Evolutionary conservation across 2,113 vertebrate species (phyloP), one percentile per base, ranked within the genome.

Genomic region (Uropsilus gracilis): DNA sequence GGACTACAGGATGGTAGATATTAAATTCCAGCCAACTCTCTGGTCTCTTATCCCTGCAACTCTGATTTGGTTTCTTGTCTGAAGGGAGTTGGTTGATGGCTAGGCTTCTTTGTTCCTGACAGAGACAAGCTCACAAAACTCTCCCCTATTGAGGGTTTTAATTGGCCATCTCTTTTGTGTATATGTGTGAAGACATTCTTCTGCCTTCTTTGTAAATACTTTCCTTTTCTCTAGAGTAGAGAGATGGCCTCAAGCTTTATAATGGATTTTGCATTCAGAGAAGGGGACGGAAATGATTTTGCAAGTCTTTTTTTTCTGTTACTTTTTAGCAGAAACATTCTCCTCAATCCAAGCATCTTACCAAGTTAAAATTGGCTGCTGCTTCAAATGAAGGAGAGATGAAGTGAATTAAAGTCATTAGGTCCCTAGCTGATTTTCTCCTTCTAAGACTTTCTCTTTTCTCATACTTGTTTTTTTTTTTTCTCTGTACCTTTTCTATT

Each of bases 41-140:
- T 44, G 30, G 42, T 59, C 39, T 85, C 81, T 59, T 68, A 61
- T 66, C 66, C 55, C 11, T 82, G 0, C 82, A 89, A 78, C 73
- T 95, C 71, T 10, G 66, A 86, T 59, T 84, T 91, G 61, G 69
- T 66, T 87, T 28, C 82, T 93, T 64, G n/a, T 88, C 78, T 86
- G 73, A 69, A 89, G 80, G 64, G 76, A 95, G 86, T 3, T 96
- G 95, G 94, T 85, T 4, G 50, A 90, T 44, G 86, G 95, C 83
- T 86, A 93, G 86, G 81, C 72, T 57, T 59, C 93, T 95, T 94
- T 94, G 71, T 86, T 97, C 63, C 68, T 97, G 90, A 89, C 46
- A 97, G 86, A 94, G 97, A 94, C 42, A 32, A 96, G 69, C 61
- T 91, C 86, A 94, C 69, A 50, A 85, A 72, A 86, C 48, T 91